Percentiles rank a stretch among this genome's conserved stretches.
These are phyloP conservation scores for Limosa lapponica DNA, from an alignment of 2,797 vertebrate species.

Conservation along the genomic window DNA sequence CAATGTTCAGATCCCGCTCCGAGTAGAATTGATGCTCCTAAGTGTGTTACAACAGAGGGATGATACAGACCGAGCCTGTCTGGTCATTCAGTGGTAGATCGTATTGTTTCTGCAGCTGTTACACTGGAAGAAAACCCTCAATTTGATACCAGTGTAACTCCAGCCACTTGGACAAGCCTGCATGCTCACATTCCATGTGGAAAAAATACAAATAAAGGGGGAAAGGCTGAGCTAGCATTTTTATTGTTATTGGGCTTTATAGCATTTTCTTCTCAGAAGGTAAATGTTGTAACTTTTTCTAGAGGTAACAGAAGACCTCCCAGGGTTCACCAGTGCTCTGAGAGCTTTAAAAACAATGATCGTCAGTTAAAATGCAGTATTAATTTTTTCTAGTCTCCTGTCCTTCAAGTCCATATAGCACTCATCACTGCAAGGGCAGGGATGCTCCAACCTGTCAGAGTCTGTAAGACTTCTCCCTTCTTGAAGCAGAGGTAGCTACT, in stretches of 20 bases:
- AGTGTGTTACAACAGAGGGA: not conserved
- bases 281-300: not conserved
- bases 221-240: not conserved
- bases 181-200: not conserved
- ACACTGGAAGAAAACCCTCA: not conserved
- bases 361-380: not conserved
- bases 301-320: not conserved
- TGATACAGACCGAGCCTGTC: not conserved
- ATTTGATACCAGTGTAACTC: not conserved
- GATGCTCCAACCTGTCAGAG: not conserved
- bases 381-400: not conserved
- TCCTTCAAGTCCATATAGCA: not conserved
- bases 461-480: rapidly evolving
- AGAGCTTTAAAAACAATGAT: not conserved
- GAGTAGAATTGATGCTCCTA: not conserved
- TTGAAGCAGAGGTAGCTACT: not conserved
- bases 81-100: not conserved
- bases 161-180: not conserved
- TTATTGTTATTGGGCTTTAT: not conserved
- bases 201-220: not conserved
- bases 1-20: slow-evolving; percentile 65
- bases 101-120: not conserved
- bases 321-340: not conserved
- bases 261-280: not conserved
- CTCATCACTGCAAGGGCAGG: not conserved